These are phyloP conservation scores for Sarcophaga bullata DNA, from an alignment of 1,140 invertebrate species.

Conservation along the genomic window DNA sequence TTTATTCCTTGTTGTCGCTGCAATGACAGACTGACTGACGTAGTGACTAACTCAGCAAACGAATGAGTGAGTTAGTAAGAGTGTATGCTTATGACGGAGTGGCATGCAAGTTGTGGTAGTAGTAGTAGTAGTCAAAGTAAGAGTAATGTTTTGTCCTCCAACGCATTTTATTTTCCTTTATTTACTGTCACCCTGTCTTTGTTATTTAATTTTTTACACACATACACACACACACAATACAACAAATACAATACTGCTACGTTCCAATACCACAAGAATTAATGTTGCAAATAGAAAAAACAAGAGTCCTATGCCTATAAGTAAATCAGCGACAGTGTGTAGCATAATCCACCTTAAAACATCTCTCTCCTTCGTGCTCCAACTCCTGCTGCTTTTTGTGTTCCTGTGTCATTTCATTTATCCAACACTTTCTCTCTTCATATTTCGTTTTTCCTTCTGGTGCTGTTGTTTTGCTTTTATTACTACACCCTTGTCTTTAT, in stretches of 20 bases:
- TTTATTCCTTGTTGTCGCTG: not conserved
- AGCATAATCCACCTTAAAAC: not conserved
- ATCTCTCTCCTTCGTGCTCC: not conserved
- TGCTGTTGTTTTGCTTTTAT: not conserved
- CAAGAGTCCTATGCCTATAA: not conserved
- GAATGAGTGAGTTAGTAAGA: not conserved
- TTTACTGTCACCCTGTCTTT: conserved; percentile 30
- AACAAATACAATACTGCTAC: no score
- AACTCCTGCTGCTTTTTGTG: not conserved
- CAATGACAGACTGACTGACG: conserved; percentile 15
- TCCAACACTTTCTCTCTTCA: not conserved
- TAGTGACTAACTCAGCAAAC: not conserved
- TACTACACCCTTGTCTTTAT: conserved; percentile 1
- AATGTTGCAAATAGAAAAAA: no score
- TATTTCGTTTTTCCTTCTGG: not conserved
- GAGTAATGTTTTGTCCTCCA: conserved; percentile 41
- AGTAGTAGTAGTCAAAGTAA: conserved; percentile 31
- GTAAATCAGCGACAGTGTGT: not conserved
- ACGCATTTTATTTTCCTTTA: conserved; percentile 39
- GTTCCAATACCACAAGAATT: no score
- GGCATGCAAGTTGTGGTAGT: not conserved
- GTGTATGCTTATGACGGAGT: not conserved
- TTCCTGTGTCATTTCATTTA: not conserved
- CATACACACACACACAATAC: not conserved
- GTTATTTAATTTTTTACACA: not conserved